Conservation (phyloP, 2,113 vertebrate genomes). For the Atlantisia rogersi region DNA sequence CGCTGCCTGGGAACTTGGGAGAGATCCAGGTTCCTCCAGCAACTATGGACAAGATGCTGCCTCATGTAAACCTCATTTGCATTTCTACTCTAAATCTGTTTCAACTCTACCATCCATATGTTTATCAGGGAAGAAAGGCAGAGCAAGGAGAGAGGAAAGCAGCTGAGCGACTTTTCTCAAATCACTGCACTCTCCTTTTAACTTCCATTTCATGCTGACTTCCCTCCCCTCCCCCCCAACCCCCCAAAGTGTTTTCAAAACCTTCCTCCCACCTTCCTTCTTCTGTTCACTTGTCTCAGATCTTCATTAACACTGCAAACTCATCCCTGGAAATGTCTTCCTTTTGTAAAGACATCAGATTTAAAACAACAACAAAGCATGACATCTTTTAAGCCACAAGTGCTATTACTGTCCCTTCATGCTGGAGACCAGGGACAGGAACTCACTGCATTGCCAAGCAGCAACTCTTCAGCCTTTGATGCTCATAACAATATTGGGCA, state of each 20-base stretch:
- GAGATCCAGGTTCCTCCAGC: constrained; percentile 15
- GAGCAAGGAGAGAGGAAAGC: not conserved
- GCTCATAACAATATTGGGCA: not conserved
- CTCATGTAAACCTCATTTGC: constrained; percentile 33
- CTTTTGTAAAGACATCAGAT: not conserved
- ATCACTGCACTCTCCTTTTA: not conserved
- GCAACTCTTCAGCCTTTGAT: not conserved
- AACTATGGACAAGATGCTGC: not conserved
- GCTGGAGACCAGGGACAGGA: not conserved
- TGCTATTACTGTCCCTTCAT: not conserved
- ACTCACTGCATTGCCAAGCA: not conserved
- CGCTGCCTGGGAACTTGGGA: constrained; percentile 42
- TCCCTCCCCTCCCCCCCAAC: no score
- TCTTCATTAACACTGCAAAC: constrained; percentile 36
- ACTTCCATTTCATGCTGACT: not conserved
- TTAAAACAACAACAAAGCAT: not conserved
- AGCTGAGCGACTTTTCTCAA: not conserved
- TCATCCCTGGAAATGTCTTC: not conserved
- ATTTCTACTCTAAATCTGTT: constrained; percentile 51
- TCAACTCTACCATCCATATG: not conserved
- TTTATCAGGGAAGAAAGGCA: constrained; percentile 28
- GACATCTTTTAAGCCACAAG: not conserved
- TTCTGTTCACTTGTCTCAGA: not conserved
- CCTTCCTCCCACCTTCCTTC: not conserved
- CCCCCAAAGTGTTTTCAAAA: not conserved